These are phyloP conservation scores for Apis mellifera DNA, from an alignment of 1,140 invertebrate species.

Conservation along the genomic window DNA sequence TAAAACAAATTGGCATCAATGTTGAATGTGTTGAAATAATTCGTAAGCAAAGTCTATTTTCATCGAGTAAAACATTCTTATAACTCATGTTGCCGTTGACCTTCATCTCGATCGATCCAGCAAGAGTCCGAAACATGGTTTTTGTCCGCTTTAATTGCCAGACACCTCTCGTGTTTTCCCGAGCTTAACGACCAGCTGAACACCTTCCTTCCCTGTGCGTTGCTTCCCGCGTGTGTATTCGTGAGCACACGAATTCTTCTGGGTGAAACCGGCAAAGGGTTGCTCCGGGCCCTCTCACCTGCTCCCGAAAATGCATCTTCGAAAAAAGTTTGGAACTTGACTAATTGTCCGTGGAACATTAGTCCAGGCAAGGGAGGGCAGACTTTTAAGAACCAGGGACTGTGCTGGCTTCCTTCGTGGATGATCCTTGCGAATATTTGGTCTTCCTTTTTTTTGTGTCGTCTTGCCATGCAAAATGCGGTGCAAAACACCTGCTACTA, in stretches of 20 bases:
- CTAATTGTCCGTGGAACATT: constrained; percentile 47
- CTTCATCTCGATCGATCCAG: constrained; percentile 20
- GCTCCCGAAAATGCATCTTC: constrained; percentile 24
- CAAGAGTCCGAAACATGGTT: constrained; percentile 39
- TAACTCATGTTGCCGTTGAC: background rate
- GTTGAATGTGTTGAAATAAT: no score
- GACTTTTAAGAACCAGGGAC: constrained; percentile 38
- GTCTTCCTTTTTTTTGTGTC: background rate
- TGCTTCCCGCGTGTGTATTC: background rate
- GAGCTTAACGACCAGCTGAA: constrained; percentile 53
- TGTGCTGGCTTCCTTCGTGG: background rate
- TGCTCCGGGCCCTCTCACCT: constrained; percentile 19
- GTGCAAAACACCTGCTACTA: no score
- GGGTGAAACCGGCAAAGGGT: background rate
- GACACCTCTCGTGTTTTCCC: constrained; percentile 59
- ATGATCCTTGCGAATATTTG: background rate
- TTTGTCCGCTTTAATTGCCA: constrained; percentile 61
- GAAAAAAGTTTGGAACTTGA: constrained; percentile 20
- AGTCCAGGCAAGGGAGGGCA: background rate
- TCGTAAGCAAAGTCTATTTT: background rate
- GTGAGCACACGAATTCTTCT: background rate
- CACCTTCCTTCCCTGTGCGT: background rate
- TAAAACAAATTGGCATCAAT: no score
- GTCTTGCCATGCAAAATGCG: background rate
- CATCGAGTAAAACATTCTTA: background rate